Evolutionary conservation across 2,113 vertebrate genomes (phyloP).

Genomic region (Brevimyrus niger): DNA sequence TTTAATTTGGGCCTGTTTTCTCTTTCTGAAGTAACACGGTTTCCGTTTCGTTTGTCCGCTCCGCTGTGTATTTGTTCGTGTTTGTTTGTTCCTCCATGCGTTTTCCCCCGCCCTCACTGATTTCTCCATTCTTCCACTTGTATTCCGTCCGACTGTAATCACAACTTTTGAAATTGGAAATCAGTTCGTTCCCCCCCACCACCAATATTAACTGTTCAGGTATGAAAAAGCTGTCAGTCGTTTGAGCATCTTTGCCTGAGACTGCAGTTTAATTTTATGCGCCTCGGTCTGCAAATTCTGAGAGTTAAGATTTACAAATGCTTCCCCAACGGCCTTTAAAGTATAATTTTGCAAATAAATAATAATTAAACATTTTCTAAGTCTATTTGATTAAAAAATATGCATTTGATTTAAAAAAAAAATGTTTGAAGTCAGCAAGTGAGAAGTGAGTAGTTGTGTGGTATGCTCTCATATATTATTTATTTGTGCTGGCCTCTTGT

Average conservation of each 20-base stretch:
- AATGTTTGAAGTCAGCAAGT: background rate
- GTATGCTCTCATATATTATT: background rate
- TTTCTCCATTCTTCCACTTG: conserved; percentile 10
- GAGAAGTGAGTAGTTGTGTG: background rate
- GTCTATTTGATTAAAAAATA: background rate
- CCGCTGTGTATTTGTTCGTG: background rate
- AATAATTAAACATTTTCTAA: background rate
- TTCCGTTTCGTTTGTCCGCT: background rate
- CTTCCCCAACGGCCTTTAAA: background rate
- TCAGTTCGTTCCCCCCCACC: background rate
- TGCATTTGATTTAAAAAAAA: background rate
- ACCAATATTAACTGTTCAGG: background rate
- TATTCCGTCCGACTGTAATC: conserved; percentile 20
- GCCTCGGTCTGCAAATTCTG: background rate
- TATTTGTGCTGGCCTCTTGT: background rate
- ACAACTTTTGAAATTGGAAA: background rate
- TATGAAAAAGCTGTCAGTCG: background rate
- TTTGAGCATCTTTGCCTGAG: background rate
- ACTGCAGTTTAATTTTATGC: background rate
- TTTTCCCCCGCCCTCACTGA: background rate
- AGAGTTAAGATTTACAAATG: background rate
- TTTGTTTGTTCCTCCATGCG: background rate
- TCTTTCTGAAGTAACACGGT: background rate
- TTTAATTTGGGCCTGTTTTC: conserved; percentile 2
- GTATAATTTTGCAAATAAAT: background rate